Conservation (phyloP, 2,888 invertebrate species). For the Dioctria rufipes region DNA sequence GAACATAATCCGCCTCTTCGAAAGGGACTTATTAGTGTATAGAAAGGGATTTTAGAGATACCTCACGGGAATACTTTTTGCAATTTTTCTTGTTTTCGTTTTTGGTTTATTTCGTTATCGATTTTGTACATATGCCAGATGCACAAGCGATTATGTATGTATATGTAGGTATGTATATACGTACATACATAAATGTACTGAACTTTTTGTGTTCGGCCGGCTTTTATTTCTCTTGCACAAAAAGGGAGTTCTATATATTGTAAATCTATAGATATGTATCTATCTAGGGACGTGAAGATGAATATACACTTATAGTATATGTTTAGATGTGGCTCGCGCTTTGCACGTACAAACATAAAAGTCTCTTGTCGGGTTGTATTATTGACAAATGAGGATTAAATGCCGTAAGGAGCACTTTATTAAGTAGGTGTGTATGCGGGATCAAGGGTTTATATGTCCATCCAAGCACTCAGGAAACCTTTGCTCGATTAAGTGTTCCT, state of each 20-base stretch:
- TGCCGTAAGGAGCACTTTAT: slow-evolving; percentile 44
- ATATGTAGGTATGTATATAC: neutral
- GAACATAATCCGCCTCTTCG: neutral
- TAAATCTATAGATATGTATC: too few relatives aligned
- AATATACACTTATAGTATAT: slow-evolving; percentile 9
- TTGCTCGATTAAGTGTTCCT: slow-evolving; percentile 19
- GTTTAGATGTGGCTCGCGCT: neutral
- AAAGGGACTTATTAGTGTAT: slow-evolving; percentile 27
- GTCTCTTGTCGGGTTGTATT: slow-evolving; percentile 4
- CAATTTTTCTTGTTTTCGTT: slow-evolving; percentile 36
- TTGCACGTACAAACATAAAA: slow-evolving; percentile 21
- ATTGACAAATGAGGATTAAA: slow-evolving; percentile 52
- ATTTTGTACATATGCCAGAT: slow-evolving; percentile 52
- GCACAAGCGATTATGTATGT: slow-evolving; percentile 27
- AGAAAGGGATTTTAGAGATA: slow-evolving; percentile 49
- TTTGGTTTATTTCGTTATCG: slow-evolving; percentile 49
- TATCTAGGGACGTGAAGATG: too few relatives aligned
- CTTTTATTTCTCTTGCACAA: slow-evolving; percentile 26
- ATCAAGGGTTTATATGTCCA: slow-evolving; percentile 24
- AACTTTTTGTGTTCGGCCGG: slow-evolving; percentile 42
- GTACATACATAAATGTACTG: neutral
- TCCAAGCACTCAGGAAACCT: neutral
- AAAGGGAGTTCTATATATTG: neutral
- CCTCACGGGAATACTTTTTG: slow-evolving; percentile 26
- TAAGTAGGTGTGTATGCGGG: slow-evolving; percentile 41